phyloP scores from a whole-genome alignment of 1,140 invertebrate species.

The Triops cancriformis region DNA sequence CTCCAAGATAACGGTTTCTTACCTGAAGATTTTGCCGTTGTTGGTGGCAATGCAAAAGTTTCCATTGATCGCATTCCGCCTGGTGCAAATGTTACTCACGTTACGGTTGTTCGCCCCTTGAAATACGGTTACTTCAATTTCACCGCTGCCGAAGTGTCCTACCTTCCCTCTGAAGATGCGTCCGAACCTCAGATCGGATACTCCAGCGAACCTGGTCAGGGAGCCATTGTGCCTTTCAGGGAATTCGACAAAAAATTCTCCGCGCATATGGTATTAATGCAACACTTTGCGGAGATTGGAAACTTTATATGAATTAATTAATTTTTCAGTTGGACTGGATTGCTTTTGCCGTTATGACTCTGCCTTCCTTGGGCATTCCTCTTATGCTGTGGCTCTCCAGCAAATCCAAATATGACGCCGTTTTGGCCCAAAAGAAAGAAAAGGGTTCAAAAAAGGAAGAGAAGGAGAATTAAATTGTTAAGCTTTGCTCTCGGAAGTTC shows the following conservation, averaged over 20 bases:
- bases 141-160: slow-evolving; percentile 85
- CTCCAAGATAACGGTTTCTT: slow-evolving; percentile 84
- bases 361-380: slow-evolving; percentile 89
- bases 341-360: slow-evolving; percentile 91
- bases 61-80: slow-evolving; percentile 67
- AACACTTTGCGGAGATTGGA: slow-evolving; percentile 14
- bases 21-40: slow-evolving; percentile 73
- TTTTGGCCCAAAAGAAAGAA: slow-evolving; percentile 55
- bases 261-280: slow-evolving; percentile 70
- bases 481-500: not conserved
- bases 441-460: slow-evolving; percentile 42
- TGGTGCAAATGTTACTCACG: slow-evolving; percentile 86
- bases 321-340: slow-evolving; percentile 75
- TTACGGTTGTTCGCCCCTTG: slow-evolving; percentile 80
- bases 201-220: slow-evolving; percentile 93
- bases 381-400: slow-evolving; percentile 89
- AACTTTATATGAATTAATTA: not conserved
- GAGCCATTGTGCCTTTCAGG: slow-evolving; percentile 84
- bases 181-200: slow-evolving; percentile 67
- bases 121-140: slow-evolving; percentile 95
- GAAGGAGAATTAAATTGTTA: slow-evolving; percentile 38
- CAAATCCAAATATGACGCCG: slow-evolving; percentile 86
- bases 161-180: slow-evolving; percentile 69
- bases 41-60: slow-evolving; percentile 64
- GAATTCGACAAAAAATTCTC: slow-evolving; percentile 98